These are phyloP conservation scores for Fragum fragum DNA, from an alignment of 2,888 invertebrate species.

Conservation along the genomic window DNA sequence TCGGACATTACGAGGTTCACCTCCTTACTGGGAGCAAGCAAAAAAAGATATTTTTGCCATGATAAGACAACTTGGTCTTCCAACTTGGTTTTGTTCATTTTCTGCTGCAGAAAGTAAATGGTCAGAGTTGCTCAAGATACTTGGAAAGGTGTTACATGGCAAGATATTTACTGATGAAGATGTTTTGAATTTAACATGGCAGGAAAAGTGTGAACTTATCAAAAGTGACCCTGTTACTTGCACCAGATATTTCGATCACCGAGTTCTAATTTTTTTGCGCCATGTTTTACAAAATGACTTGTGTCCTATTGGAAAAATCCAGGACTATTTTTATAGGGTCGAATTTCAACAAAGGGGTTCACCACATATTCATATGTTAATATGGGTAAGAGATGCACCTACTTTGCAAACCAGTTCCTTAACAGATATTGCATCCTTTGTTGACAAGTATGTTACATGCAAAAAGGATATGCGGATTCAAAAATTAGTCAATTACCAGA, in stretches of 20 bases:
- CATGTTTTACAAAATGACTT: slow-evolving; percentile 28
- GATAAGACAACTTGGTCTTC: no score
- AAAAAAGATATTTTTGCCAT: no score
- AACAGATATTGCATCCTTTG: slow-evolving; percentile 16
- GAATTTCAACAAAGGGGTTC: no score
- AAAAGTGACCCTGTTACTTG: slow-evolving; percentile 54
- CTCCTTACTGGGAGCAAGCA: no score
- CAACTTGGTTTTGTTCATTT: no score
- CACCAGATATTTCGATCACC: slow-evolving; percentile 49
- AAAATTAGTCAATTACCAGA: slow-evolving; percentile 39
- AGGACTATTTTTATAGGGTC: slow-evolving; percentile 46
- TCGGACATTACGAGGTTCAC: slow-evolving; percentile 50
- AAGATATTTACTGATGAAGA: slow-evolving; percentile 38
- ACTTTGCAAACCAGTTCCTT: not conserved
- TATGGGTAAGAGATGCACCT: slow-evolving; percentile 61
- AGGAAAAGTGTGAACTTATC: no score
- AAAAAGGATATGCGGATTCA: not conserved
- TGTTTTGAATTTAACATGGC: slow-evolving; percentile 5
- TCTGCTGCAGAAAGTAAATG: slow-evolving; percentile 71
- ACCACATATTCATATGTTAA: slow-evolving; percentile 59
- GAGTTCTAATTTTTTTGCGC: slow-evolving; percentile 40
- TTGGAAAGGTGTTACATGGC: slow-evolving; percentile 30
- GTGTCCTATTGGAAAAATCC: slow-evolving; percentile 42
- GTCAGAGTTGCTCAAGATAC: slow-evolving; percentile 39
- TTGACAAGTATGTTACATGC: slow-evolving; percentile 33